Base-by-base conservation (phyloP, 53 echinoderm and acorn worm species). In the Mesocentrotus franciscanus region DNA sequence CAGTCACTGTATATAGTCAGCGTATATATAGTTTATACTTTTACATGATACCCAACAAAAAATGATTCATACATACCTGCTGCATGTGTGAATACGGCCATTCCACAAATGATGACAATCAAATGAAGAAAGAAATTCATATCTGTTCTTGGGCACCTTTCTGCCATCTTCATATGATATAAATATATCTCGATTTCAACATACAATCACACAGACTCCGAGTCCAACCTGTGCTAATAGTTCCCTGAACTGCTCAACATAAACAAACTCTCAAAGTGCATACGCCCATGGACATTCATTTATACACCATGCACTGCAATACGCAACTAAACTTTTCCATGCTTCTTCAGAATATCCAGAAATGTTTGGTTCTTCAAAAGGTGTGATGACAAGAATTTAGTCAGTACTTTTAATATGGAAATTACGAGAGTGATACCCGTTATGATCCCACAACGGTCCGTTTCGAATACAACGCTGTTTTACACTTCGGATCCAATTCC, bases 11-110 rank as follows among this genome's bases (percentile, higher is more conserved):
- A 13, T 20, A 64, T 64, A 15, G 15, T 16, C 64, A 16, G 49
- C 49, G 49, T 49, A 49, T 49, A 49, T 18, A 64, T 18, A 64
- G n/a, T n/a, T 14, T 15, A 64, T 15, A 64, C 16, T 62, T 64
- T 7, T 15, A 64, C 16, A 64, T 64, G 20, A 78, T n/a, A 49
- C 34, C 9, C 55, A 29, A 56, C 30, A 56, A 56, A 11, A 56
- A 22, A 56, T 26, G 27, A 17, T n/a, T 87, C 24, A 81, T 90
- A 90, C 90, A 60, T 60, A 90, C 90, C 90, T 60, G 90, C 90
- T 27, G 90, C 90, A 90, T 90, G 60, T 59, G 90, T 90, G 29
- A 32, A 60, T 13, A 14, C 29, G 49, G 60, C 5, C 0, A 60
- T 60, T 90, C 90, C 90, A 58, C 13, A 60, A 90, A 90, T 60